Evolutionary conservation across 2,888 invertebrate species (phyloP).

Genomic region (Pecten maximus): DNA sequence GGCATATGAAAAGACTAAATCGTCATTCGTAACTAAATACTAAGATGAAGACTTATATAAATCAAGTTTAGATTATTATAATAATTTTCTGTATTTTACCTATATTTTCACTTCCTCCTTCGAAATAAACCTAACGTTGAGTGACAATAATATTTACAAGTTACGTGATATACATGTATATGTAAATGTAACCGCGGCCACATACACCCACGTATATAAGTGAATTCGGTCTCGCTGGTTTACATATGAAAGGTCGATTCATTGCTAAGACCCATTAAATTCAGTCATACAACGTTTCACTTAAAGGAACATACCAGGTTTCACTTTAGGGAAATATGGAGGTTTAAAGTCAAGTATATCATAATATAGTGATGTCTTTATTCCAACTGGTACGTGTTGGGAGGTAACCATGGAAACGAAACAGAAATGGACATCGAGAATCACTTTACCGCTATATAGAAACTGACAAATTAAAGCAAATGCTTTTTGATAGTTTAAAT

Average conservation of each 20-base stretch:
- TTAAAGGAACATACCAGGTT: neutral
- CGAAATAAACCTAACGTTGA: neutral
- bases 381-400: neutral
- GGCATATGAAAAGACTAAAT: too few species aligned
- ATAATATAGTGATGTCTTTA: neutral
- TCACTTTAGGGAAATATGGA: too few species aligned
- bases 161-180: slow-evolving; percentile 15
- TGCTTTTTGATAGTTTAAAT: too few species aligned
- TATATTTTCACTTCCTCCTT: neutral
- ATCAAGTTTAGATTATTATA: neutral
- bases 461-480: too few species aligned
- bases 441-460: too few species aligned
- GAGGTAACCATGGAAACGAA: neutral
- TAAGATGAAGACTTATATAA: too few species aligned
- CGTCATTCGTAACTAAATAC: too few species aligned
- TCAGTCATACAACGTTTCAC: neutral
- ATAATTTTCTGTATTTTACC: too few species aligned
- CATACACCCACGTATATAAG: neutral
- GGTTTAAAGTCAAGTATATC: neutral
- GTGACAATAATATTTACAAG: neutral
- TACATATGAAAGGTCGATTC: neutral
- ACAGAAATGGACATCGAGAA: neutral
- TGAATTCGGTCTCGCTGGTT: neutral
- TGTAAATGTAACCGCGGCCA: neutral
- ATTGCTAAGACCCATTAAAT: neutral